These are phyloP conservation scores for Burhinus oedicnemus DNA, from an alignment of 2,113 vertebrate species.

Conservation along the genomic window DNA sequence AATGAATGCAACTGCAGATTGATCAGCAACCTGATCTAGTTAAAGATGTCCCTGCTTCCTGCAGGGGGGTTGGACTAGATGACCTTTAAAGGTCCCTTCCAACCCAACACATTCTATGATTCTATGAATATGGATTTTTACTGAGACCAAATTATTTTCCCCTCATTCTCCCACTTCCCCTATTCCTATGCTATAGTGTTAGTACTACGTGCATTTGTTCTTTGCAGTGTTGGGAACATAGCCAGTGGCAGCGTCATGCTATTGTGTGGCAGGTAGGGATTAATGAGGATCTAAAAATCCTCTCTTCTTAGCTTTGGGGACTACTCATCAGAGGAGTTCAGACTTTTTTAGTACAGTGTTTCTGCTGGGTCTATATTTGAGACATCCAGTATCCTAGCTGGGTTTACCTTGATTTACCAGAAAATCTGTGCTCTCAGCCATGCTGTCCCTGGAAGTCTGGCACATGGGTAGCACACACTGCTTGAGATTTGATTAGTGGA, in stretches of 20 bases:
- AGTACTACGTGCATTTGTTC: too few species aligned
- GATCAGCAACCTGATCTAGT: too few species aligned
- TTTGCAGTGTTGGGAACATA: accelerated
- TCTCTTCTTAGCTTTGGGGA: background rate
- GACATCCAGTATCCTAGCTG: background rate
- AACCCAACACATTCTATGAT: too few species aligned
- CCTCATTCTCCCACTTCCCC: background rate
- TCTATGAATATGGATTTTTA: background rate
- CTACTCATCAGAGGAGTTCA: background rate
- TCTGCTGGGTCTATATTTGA: background rate
- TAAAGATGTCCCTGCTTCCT: too few species aligned
- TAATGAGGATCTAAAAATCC: background rate
- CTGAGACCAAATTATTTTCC: background rate
- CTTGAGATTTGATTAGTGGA: background rate
- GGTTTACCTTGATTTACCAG: background rate
- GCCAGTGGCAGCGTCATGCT: background rate
- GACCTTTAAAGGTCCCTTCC: too few species aligned
- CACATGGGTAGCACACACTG: background rate
- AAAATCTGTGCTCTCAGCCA: background rate
- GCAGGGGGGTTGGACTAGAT: too few species aligned
- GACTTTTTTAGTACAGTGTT: background rate
- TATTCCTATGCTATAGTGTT: background rate
- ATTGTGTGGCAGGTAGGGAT: background rate
- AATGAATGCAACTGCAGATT: background rate
- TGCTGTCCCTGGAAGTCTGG: background rate